phyloP scores from a whole-genome alignment of 2,113 vertebrate species.

The Macrotus californicus region DNA sequence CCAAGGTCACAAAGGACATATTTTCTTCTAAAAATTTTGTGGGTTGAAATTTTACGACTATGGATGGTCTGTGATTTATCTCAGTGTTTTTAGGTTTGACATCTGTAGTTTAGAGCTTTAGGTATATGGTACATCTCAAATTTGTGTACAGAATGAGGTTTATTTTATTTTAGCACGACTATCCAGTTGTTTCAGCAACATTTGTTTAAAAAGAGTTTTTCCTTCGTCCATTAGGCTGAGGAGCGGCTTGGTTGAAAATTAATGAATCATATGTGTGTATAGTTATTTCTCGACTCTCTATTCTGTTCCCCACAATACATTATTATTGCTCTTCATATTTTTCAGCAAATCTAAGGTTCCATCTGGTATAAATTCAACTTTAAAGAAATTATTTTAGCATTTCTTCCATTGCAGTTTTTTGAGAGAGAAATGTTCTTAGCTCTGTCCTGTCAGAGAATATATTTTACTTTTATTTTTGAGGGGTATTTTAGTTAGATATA shows the following conservation, averaged over 20 bases:
- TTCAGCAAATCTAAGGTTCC: background rate
- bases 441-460: background rate
- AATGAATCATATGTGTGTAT: background rate
- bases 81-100: background rate
- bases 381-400: background rate
- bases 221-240: background rate
- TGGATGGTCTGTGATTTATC: background rate
- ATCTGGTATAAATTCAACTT: background rate
- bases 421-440: background rate
- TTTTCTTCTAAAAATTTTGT: slow-evolving; percentile 24
- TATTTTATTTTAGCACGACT: background rate
- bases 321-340: slow-evolving; percentile 10
- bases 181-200: background rate
- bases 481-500: background rate
- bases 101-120: background rate
- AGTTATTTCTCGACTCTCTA: background rate
- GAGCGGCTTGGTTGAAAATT: background rate
- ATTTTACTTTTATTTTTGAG: slow-evolving; percentile 3
- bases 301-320: background rate
- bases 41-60: background rate
- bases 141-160: background rate
- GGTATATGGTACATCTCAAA: background rate
- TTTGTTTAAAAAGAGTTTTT: slow-evolving; percentile 22
- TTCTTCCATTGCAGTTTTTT: slow-evolving; percentile 23
- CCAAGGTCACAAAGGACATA: background rate